phyloP scores from a whole-genome alignment of 2,888 invertebrate species.

The Trachelus tabidus region DNA sequence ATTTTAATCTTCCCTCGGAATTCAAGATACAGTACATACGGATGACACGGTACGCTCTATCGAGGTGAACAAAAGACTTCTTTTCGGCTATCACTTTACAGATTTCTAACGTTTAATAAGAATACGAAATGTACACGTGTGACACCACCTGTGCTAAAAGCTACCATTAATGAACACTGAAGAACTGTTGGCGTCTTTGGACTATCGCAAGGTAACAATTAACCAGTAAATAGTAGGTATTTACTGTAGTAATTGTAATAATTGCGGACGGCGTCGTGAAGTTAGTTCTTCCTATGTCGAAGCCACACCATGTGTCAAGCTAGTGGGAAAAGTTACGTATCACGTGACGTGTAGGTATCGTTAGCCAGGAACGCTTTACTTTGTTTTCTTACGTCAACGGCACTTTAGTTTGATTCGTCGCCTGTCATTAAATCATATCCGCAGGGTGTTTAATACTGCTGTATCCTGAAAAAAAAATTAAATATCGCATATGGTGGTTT shows the following conservation, averaged over 20 bases:
- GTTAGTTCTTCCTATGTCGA: constrained; percentile 18
- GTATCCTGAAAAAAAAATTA: neutral
- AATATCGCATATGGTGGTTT: neutral
- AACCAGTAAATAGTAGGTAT: constrained; percentile 60
- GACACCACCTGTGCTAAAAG: neutral
- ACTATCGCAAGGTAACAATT: constrained; percentile 56
- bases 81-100: neutral
- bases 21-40: too few relatives aligned
- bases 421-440: constrained; percentile 54
- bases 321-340: constrained; percentile 18
- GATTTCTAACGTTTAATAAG: neutral
- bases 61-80: too few relatives aligned
- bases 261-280: constrained; percentile 48
- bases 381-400: constrained; percentile 49
- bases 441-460: constrained; percentile 33
- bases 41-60: too few relatives aligned
- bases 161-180: neutral
- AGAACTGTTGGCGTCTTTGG: constrained; percentile 25
- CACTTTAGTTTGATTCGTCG: constrained; percentile 53
- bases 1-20: neutral
- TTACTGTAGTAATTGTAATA: constrained; percentile 62
- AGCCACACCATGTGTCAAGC: constrained; percentile 53
- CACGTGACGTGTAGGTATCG: constrained; percentile 8
- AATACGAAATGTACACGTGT: neutral
- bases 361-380: constrained; percentile 1